Conservation (phyloP, 2,888 invertebrate genomes). For the Cephus spinipes region DNA sequence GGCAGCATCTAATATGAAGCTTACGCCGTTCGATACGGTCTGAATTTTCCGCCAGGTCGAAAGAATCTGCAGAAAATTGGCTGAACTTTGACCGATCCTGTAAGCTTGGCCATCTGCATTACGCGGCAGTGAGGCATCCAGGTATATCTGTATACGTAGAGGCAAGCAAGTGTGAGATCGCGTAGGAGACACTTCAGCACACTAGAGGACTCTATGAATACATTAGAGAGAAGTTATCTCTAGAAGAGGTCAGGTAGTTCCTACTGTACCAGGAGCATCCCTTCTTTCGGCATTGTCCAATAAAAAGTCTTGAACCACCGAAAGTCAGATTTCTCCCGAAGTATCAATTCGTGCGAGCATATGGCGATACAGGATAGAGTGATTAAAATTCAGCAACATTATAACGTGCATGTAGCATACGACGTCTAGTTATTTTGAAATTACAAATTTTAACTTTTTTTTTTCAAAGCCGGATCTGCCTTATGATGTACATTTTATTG, state of each 20-base stretch:
- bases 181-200: constrained; percentile 6
- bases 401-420: neutral
- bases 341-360: neutral
- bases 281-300: neutral
- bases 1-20: neutral
- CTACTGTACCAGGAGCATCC: neutral
- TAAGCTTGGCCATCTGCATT: neutral
- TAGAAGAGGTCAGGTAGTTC: neutral
- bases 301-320: neutral
- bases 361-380: neutral
- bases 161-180: neutral
- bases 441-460: neutral
- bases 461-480: neutral
- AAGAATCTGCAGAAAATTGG: constrained; percentile 4
- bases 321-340: neutral
- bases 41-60: neutral
- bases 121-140: neutral
- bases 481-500: neutral
- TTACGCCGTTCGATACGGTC: neutral
- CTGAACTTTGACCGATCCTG: neutral
- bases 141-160: neutral
- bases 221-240: constrained; percentile 14
- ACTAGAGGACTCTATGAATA: constrained; percentile 24
- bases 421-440: neutral
- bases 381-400: neutral